Conservation (phyloP, 1,140 invertebrate species). For the Bilobella aurantiaca region DNA sequence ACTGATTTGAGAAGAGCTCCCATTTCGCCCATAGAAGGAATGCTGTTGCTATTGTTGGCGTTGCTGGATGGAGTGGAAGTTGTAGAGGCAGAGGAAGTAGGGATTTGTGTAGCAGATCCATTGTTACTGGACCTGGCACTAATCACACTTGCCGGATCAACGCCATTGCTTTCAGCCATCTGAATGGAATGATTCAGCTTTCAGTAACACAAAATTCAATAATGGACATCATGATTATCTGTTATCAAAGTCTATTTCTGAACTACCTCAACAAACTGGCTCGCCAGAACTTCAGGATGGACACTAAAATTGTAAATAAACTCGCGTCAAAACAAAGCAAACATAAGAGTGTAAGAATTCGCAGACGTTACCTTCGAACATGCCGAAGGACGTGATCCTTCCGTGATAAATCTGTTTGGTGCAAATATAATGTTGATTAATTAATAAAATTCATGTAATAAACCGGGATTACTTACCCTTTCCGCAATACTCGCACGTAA, state of each 20-base stretch:
- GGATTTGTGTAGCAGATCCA: background rate
- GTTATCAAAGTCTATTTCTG: too few relatives aligned
- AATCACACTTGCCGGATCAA: constrained; percentile 6
- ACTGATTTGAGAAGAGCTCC: constrained; percentile 28
- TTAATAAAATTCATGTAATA: background rate
- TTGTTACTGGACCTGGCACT: background rate
- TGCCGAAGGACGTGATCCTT: constrained; percentile 34
- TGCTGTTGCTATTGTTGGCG: background rate
- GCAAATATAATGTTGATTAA: background rate
- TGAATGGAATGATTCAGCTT: constrained; percentile 3
- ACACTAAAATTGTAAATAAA: constrained; percentile 16
- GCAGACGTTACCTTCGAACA: constrained; percentile 15
- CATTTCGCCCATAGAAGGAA: constrained; percentile 29
- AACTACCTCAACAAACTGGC: constrained; percentile 23
- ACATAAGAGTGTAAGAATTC: background rate
- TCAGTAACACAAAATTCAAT: too few relatives aligned
- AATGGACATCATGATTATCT: too few relatives aligned
- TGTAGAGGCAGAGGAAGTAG: background rate
- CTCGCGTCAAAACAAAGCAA: background rate
- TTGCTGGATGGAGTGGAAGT: background rate
- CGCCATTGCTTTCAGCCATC: constrained; percentile 19
- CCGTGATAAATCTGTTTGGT: constrained; percentile 11
- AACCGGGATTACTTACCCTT: constrained; percentile 11
- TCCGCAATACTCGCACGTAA: constrained; percentile 30
- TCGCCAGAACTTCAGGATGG: constrained; percentile 32